Evolutionary conservation across 2,797 vertebrate genomes (phyloP).

Genomic region (Leuciscus waleckii): DNA sequence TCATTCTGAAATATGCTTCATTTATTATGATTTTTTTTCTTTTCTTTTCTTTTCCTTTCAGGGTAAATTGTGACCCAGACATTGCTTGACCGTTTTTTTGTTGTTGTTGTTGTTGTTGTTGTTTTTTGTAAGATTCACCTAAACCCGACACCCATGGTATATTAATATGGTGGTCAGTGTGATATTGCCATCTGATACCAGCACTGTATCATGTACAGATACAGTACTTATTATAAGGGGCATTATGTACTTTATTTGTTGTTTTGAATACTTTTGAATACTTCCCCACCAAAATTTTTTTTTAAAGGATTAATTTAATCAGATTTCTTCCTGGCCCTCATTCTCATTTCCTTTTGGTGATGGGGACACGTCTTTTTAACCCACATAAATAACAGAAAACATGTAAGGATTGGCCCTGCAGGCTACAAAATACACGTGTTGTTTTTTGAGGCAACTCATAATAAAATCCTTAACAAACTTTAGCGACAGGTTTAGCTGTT

Average conservation of each 20-base stretch:
- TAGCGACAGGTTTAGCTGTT: background rate
- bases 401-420: background rate
- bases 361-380: constrained; percentile 43
- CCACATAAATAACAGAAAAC: constrained; percentile 3
- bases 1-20: background rate
- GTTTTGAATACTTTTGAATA: background rate
- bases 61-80: too few species aligned
- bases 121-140: background rate
- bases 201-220: background rate
- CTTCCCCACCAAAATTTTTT: background rate
- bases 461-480: constrained; percentile 16
- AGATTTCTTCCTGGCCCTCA: background rate
- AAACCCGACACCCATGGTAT: background rate
- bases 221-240: background rate
- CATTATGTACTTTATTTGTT: background rate
- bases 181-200: too few species aligned
- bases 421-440: background rate
- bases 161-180: background rate
- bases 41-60: background rate
- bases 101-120: too few species aligned
- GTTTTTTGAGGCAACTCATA: background rate
- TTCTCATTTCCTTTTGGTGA: constrained; percentile 18
- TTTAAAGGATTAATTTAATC: constrained; percentile 25
- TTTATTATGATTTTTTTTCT: too few species aligned
- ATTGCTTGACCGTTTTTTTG: background rate